phyloP scores from a whole-genome alignment of 2,888 invertebrate species.

The Apamea crenata region DNA sequence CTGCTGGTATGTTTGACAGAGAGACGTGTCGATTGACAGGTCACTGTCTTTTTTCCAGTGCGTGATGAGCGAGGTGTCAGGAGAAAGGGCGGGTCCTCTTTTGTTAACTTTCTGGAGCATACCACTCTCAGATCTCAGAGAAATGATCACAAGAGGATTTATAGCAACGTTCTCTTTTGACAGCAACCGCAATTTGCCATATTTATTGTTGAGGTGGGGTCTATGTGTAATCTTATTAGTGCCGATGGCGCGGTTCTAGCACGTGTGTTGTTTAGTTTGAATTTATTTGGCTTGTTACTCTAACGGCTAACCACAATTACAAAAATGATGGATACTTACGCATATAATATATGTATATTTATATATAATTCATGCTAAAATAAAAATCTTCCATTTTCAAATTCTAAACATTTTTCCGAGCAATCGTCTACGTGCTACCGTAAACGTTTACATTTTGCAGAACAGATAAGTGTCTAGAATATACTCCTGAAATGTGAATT shows the following conservation, averaged over 20 bases:
- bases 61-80: not conserved
- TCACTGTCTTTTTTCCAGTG: not conserved
- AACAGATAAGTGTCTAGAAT: constrained; percentile 1
- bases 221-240: not conserved
- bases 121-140: not conserved
- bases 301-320: not conserved
- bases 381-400: not conserved
- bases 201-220: not conserved
- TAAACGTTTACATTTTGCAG: constrained; percentile 3
- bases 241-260: not conserved
- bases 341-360: not conserved
- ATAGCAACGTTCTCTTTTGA: not conserved
- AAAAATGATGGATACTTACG: not conserved
- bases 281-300: not conserved
- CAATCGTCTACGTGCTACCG: constrained; percentile 2
- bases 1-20: constrained; percentile 15
- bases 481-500: not conserved
- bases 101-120: not conserved
- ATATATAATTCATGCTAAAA: not conserved
- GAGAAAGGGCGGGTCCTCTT: not conserved
- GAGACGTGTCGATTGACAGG: constrained; percentile 4
- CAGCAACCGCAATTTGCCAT: not conserved
- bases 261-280: not conserved
- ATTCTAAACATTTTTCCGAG: not conserved
- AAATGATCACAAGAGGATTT: not conserved